Conservation (phyloP, 2,888 invertebrate genomes). For the Ornithoptera priamus region DNA sequence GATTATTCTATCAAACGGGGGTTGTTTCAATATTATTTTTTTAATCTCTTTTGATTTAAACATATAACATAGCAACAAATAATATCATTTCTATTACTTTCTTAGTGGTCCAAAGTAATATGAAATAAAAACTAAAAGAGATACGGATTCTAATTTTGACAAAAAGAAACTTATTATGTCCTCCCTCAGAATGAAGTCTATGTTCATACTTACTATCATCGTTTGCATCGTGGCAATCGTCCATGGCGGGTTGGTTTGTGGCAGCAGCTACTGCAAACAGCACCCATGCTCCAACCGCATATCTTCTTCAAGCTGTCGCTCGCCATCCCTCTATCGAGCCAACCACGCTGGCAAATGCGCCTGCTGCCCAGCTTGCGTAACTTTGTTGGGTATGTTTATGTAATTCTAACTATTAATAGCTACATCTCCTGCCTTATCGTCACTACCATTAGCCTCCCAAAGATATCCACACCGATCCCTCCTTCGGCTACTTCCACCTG, state of each 20-base stretch:
- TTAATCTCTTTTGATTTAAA: too few species aligned
- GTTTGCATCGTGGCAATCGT: conserved; percentile 55
- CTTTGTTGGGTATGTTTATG: conserved; percentile 54
- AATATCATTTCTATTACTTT: too few species aligned
- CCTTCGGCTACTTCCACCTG: too few species aligned
- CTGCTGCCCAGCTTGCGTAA: conserved; percentile 73
- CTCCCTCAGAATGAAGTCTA: conserved; percentile 57
- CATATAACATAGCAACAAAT: too few species aligned
- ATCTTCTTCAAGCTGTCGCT: conserved; percentile 49
- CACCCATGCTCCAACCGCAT: conserved; percentile 55
- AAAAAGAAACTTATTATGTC: not conserved
- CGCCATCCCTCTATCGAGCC: conserved; percentile 54
- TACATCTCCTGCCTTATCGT: not conserved
- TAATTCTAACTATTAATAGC: not conserved
- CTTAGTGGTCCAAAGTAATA: too few species aligned
- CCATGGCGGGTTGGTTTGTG: conserved; percentile 67
- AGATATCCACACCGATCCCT: too few species aligned
- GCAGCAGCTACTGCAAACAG: conserved; percentile 63
- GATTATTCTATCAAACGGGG: too few species aligned
- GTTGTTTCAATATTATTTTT: too few species aligned
- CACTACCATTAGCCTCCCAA: too few species aligned
- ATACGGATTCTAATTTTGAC: not conserved
- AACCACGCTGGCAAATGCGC: conserved; percentile 70
- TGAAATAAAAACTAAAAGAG: not conserved
- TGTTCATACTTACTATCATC: conserved; percentile 50